Evolutionary conservation across 2,888 invertebrate species (phyloP), one percentile per base, ranked within the genome.

Genomic region (Lasioglossum pauxillum): DNA sequence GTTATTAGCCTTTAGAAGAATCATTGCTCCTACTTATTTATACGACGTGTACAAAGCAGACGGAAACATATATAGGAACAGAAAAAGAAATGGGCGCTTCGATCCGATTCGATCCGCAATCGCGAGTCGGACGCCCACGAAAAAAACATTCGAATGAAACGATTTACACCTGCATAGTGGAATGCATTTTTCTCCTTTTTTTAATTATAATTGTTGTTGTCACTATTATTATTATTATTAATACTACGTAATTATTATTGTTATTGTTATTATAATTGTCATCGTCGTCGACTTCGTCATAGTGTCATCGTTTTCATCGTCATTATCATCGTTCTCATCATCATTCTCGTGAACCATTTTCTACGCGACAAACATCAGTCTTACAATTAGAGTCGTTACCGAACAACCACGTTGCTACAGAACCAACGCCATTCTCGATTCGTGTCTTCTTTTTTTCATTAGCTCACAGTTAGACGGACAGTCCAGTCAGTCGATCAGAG

Each of bases 11-110:
- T 81, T 88, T 91, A 91, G 90, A 35, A 57, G 85, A 87, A 31
- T 90, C 90, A 86, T 90, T 89, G 89, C 88, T 90, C 88, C 78
- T 92, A 92, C 82, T 86, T 94, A 94, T 94, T 94, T 94, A 94
- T 94, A 92, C 82, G 83, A 83, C 69, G 74, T 90, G 90, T 87
- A 78, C 83, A 87, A 88, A 86, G 49, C 67, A 35, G 49, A 64
- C 64, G 64, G 67, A 35, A 82, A 77, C 23, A 49, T 64, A 27
- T 27, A 49, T 60, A 49, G 3, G 41, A 19, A 44, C 46, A 85
- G 4, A 19, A 38, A 82, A 85, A 76, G 72, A 74, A 82, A 79
- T 83, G 82, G 89, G 77, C 41, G 83, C 89, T 19, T 10, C 67
- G 85, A 82, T 53, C 78, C 16, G 69, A 53, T 53, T 2, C 53